Percentiles rank a stretch among this genome's conserved stretches.
phyloP scores from a whole-genome alignment of 1,140 invertebrate genomes.

The Procambarus virginalis region DNA sequence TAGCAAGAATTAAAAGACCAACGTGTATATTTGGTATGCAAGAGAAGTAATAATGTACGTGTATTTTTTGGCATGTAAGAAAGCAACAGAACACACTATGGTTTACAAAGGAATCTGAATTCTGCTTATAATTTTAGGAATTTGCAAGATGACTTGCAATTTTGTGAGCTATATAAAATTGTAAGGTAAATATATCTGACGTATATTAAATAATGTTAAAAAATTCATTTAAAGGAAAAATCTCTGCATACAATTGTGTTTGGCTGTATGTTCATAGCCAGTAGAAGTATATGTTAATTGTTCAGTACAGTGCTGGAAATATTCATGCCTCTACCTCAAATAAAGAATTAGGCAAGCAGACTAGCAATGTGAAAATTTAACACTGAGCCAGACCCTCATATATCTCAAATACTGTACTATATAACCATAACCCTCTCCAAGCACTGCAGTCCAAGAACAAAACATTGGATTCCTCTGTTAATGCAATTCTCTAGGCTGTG shows the following conservation, averaged over 20 bases:
- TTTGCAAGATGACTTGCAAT: background rate
- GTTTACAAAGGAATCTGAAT: background rate
- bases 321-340: background rate
- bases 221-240: background rate
- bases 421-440: too few relatives aligned
- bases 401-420: too few relatives aligned
- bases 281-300: background rate
- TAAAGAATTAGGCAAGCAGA: too few relatives aligned
- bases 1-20: background rate
- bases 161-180: background rate
- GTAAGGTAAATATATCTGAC: background rate
- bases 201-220: background rate
- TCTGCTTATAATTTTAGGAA: too few relatives aligned
- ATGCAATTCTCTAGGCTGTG: too few relatives aligned
- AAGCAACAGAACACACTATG: background rate
- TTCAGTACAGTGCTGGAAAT: background rate
- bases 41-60: background rate
- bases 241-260: background rate
- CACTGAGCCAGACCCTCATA: too few relatives aligned
- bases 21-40: background rate
- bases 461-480: too few relatives aligned
- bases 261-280: background rate
- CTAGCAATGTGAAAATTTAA: too few relatives aligned
- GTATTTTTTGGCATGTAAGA: background rate
- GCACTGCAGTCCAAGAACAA: too few relatives aligned